phyloP scores from a whole-genome alignment of 2,797 vertebrate species.

The Antrozous pallidus region DNA sequence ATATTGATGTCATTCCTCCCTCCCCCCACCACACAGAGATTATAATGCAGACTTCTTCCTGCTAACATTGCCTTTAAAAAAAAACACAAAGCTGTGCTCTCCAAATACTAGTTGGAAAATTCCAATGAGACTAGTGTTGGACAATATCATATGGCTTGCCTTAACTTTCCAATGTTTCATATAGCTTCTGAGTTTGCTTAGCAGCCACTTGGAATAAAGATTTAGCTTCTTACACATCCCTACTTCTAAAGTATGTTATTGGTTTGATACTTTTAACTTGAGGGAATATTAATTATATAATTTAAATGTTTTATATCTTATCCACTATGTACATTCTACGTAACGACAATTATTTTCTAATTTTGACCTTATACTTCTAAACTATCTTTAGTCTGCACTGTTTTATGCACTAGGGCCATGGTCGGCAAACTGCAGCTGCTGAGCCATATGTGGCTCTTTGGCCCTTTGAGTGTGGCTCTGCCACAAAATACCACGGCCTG shows the following conservation, averaged over 20 bases:
- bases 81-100: neutral
- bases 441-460: too few species aligned
- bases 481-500: too few species aligned
- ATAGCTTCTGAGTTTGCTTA: neutral
- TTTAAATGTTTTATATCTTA: slow-evolving; percentile 1
- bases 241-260: neutral
- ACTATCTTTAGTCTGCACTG: neutral
- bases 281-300: neutral
- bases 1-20: neutral
- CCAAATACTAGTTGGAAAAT: neutral
- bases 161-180: neutral
- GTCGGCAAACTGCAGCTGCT: too few species aligned
- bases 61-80: neutral
- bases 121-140: neutral
- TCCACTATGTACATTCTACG: neutral
- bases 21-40: neutral
- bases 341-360: slow-evolving; percentile 20
- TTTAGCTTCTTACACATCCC: neutral
- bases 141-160: neutral
- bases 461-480: too few species aligned
- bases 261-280: neutral
- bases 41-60: slow-evolving; percentile 27
- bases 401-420: too few species aligned
- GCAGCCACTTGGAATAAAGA: neutral
- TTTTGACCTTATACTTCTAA: neutral